Evolutionary conservation across 2,113 vertebrate species (phyloP), one percentile per base, ranked within the genome.

Genomic region (Nerophis ophidion): DNA sequence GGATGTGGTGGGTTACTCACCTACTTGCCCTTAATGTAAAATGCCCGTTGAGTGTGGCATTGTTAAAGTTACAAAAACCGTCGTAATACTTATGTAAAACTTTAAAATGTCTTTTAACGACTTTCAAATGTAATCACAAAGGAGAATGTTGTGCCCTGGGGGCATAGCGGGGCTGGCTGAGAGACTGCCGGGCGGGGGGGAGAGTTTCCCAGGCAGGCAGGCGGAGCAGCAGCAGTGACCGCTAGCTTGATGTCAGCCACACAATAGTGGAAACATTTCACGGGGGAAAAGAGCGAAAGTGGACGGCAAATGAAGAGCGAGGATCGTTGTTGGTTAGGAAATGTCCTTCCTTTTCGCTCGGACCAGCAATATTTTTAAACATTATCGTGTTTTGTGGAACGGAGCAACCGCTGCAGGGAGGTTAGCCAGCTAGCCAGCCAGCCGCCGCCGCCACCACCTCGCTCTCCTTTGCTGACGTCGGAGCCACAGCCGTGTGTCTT

Each of bases 401-500:
- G 48, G 49, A 75, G 11, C 75, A 40, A 15, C 19, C 63, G 58
- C 66, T 49, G 70, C 40, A 47, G 79, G 65, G 74, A 76, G 76
- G 78, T 75, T 84, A 81, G 79, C 80, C 71, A 42, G 54, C 36
- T 11, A 56, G 54, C 51, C 36, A 80, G 81, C 79, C 77, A 48
- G 33, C 51, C 8, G 19, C 19, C 19, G 10, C 57, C 40, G 13
- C 66, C 79, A 49, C 69, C 85, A 73, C 83, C 84, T 86, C 76
- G 45, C 40, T 46, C 45, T 26, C 26, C 2, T 26, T 26, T 26
- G 26, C 26, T 26, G 5, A 16, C 7, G 19, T 47, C 26, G 42
- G 76, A 86, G 84, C 79, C 72, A 68, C 63, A 75, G 72, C 71
- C 78, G 85, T 76, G 86, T 86, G 87, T 88, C 87, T 84, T 88